Conservation (phyloP, 2,113 vertebrate genomes). For the Oryzias woworae region DNA sequence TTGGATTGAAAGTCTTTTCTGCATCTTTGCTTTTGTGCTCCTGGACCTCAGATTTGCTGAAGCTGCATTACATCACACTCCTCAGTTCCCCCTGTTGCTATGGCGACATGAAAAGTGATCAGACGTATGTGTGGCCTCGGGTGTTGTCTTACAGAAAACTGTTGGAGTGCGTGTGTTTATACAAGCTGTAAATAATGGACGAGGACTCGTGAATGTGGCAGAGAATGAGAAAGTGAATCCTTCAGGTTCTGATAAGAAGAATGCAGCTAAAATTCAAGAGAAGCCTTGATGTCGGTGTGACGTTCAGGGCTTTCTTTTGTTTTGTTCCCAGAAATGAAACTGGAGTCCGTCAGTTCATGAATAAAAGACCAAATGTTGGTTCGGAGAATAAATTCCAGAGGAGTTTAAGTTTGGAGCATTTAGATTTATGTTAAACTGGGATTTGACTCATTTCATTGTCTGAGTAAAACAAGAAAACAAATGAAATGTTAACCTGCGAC, state of each 20-base stretch:
- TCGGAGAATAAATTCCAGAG: no score
- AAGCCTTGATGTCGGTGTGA: background rate
- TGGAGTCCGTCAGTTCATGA: no score
- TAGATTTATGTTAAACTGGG: no score
- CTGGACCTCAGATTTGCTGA: background rate
- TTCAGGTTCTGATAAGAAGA: conserved; percentile 1
- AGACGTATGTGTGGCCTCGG: conserved; percentile 2
- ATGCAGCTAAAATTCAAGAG: conserved; percentile 23
- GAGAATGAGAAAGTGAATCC: conserved; percentile 32
- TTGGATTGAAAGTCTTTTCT: conserved; percentile 12
- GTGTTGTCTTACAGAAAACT: conserved; percentile 45
- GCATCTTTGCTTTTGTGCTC: background rate
- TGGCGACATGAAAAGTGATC: conserved; percentile 54
- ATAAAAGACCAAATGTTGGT: no score
- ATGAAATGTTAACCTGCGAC: no score
- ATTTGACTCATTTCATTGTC: no score
- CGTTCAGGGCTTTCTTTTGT: background rate
- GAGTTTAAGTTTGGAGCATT: no score
- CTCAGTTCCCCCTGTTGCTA: conserved; percentile 32
- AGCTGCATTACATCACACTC: conserved; percentile 16
- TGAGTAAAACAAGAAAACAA: no score
- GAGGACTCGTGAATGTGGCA: background rate
- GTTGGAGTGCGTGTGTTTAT: conserved; percentile 16
- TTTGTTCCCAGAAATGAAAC: background rate
- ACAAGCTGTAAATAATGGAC: conserved; percentile 49